These are phyloP conservation scores for Phalloptychus januarius DNA, from an alignment of 2,797 vertebrate genomes.

Conservation along the genomic window DNA sequence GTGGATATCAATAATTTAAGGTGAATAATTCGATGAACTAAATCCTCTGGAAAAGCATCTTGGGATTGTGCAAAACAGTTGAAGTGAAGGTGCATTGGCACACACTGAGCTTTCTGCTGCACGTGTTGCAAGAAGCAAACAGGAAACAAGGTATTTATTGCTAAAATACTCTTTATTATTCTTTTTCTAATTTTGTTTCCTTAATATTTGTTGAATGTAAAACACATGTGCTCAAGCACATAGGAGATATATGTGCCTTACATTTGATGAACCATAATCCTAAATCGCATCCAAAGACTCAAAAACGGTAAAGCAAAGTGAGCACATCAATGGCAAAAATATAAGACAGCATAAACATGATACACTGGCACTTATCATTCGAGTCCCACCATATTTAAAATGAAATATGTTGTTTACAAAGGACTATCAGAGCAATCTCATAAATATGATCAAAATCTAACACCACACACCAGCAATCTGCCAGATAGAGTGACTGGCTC, in stretches of 20 bases:
- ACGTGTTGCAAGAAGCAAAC: conserved; percentile 8
- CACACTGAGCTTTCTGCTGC: not conserved
- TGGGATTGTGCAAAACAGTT: conserved; percentile 20
- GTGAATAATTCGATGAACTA: conserved; percentile 22
- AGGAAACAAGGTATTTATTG: conserved; percentile 10
- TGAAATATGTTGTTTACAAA: conserved; percentile 50
- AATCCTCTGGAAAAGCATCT: conserved; percentile 42
- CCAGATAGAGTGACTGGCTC: conserved; percentile 16
- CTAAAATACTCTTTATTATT: conserved; percentile 7
- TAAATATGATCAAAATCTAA: conserved; percentile 48
- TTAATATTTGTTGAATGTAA: conserved; percentile 6
- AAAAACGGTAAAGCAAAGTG: conserved; percentile 7
- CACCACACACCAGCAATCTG: conserved; percentile 46
- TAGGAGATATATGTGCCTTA: not conserved
- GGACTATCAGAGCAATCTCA: conserved; percentile 35
- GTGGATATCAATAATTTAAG: conserved; percentile 57
- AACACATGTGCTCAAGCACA: conserved; percentile 14
- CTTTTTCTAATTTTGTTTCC: not conserved
- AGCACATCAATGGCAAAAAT: conserved; percentile 21
- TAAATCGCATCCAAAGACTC: conserved; percentile 28
- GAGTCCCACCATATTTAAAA: conserved; percentile 48
- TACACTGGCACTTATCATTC: conserved; percentile 23
- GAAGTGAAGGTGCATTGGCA: conserved; percentile 17
- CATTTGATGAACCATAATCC: conserved; percentile 8
- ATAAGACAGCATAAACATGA: conserved; percentile 14